Conservation (phyloP, 2,888 invertebrate species). For the Linnaemya tessellans region DNA sequence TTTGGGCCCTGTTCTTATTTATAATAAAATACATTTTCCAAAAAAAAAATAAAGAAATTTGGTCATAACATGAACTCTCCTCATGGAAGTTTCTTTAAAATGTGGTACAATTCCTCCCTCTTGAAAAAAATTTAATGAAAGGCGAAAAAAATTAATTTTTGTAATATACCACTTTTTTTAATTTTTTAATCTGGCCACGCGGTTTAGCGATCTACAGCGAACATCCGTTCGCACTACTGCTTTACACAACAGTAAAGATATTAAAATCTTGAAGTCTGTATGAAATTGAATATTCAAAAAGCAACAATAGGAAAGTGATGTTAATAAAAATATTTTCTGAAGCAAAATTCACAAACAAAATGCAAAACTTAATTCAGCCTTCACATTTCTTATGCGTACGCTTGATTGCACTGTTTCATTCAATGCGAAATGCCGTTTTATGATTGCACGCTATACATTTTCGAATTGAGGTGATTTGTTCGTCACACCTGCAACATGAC, state of each 20-base stretch:
- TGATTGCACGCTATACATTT: not conserved
- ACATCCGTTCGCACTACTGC: not conserved
- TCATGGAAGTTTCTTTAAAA: too few species aligned
- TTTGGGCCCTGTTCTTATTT: too few species aligned
- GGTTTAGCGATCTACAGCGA: not conserved
- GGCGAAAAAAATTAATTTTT: too few species aligned
- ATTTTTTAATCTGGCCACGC: not conserved
- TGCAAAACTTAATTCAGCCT: not conserved
- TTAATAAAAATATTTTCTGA: slow-evolving; percentile 14
- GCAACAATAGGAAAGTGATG: not conserved
- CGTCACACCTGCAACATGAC: not conserved
- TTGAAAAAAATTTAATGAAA: too few species aligned
- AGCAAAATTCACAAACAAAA: slow-evolving; percentile 38
- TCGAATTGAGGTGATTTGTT: too few species aligned
- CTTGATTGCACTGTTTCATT: not conserved
- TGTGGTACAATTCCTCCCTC: too few species aligned
- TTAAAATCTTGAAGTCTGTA: not conserved
- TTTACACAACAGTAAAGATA: not conserved
- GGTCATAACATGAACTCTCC: too few species aligned
- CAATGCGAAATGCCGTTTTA: not conserved
- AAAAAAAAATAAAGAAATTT: too few species aligned
- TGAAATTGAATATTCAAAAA: not conserved
- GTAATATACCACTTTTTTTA: too few species aligned
- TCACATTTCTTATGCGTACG: not conserved
- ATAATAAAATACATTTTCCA: too few species aligned